Evolutionary conservation across 2,113 vertebrate genomes (phyloP).

Genomic region (Pao palembangensis): DNA sequence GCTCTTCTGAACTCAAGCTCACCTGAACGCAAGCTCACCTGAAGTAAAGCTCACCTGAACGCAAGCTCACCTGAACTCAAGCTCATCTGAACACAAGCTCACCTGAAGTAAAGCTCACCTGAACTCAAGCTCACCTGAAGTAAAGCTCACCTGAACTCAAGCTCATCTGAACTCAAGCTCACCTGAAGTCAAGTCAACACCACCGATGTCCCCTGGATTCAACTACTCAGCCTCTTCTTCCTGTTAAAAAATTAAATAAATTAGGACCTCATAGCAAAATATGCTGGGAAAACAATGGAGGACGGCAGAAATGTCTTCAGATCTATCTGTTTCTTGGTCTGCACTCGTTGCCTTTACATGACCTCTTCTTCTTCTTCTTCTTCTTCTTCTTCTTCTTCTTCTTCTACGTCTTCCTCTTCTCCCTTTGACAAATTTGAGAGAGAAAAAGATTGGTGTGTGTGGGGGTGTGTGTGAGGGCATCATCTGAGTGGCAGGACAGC

Average conservation of each 20-base stretch:
- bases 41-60: no score
- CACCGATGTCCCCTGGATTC: constrained; percentile 2
- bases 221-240: constrained; percentile 66
- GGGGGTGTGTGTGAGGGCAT: constrained; percentile 29
- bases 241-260: constrained; percentile 34
- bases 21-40: constrained; percentile 12
- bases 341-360: constrained; percentile 5
- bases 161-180: no score
- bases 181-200: constrained; percentile 21
- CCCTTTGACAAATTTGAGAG: constrained; percentile 25
- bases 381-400: constrained; percentile 53
- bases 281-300: neutral
- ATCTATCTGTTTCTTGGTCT: neutral
- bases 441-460: no score
- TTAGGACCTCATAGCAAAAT: constrained; percentile 5
- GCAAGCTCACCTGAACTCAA: constrained; percentile 10
- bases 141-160: constrained; percentile 10
- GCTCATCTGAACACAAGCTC: no score
- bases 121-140: constrained; percentile 15
- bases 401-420: constrained; percentile 56
- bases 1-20: no score
- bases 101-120: constrained; percentile 13
- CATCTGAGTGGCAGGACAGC: neutral
- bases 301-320: neutral
- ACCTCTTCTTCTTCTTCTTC: constrained; percentile 48